Percentiles rank a stretch among this genome's conserved stretches.
phyloP scores from a whole-genome alignment of 2,797 vertebrate genomes.

The Sparidentex hasta region DNA sequence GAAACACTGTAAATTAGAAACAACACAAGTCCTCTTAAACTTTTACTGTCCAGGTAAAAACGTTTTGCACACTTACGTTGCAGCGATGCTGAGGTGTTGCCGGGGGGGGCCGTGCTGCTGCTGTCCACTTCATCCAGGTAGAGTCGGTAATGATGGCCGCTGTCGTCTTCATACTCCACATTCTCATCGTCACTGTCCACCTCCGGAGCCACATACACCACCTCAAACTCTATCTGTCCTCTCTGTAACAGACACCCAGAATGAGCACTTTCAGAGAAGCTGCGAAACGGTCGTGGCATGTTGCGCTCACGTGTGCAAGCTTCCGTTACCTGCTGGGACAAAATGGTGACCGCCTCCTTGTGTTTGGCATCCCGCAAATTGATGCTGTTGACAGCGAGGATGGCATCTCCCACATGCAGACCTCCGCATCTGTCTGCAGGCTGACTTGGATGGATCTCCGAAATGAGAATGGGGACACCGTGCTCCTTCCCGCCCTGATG shows the following conservation, averaged over 20 bases:
- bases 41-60: neutral
- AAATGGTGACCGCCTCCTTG: conserved; percentile 98
- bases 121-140: conserved; percentile 97
- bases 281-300: fast-evolving
- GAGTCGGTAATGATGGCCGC: conserved; percentile 96
- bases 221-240: conserved; percentile 98
- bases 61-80: conserved; percentile 82
- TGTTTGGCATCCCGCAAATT: conserved; percentile 98
- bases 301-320: neutral
- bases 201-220: conserved; percentile 98
- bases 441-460: conserved; percentile 96
- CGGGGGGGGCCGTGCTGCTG: conserved; percentile 81
- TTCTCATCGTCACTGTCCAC: conserved; percentile 99
- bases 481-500: conserved; percentile 97
- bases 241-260: conserved; percentile 82
- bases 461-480: conserved; percentile 97
- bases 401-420: conserved; percentile 96
- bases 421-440: conserved; percentile 96
- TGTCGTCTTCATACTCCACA: conserved; percentile 98
- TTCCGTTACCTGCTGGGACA: conserved; percentile 93
- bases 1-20: neutral
- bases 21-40: neutral
- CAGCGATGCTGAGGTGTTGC: conserved; percentile 85
- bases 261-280: neutral
- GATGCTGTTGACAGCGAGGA: conserved; percentile 97